phyloP scores from a whole-genome alignment of 2,888 invertebrate genomes.

The Carabus problematicus region DNA sequence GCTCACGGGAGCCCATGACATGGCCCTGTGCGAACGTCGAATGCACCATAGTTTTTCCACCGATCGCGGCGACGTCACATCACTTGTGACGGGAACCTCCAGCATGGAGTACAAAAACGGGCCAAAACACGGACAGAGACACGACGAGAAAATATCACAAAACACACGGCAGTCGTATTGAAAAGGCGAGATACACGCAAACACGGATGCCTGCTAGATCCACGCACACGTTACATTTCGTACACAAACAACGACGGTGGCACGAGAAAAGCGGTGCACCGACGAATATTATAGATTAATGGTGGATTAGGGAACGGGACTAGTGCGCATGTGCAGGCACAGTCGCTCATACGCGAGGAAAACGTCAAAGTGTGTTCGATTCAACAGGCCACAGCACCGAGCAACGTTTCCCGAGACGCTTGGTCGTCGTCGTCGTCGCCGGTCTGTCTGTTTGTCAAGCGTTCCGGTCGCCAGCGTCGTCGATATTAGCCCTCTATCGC shows the following conservation, averaged over 20 bases:
- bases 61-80: constrained; percentile 47
- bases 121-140: background rate
- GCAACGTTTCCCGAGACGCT: background rate
- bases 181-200: background rate
- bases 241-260: background rate
- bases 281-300: constrained; percentile 39
- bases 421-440: too few relatives aligned
- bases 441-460: too few relatives aligned
- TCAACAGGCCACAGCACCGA: constrained; percentile 26
- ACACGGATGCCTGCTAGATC: background rate
- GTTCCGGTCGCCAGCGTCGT: too few relatives aligned
- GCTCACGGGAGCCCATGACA: constrained; percentile 55
- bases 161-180: constrained; percentile 1
- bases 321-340: constrained; percentile 15
- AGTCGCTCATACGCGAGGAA: background rate
- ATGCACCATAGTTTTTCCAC: constrained; percentile 55
- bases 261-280: background rate
- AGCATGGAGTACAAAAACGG: background rate
- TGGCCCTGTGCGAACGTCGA: constrained; percentile 59
- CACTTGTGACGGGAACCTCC: background rate
- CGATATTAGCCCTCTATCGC: too few relatives aligned
- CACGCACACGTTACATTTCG: background rate
- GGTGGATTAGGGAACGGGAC: constrained; percentile 30
- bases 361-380: constrained; percentile 21
- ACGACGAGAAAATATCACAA: constrained; percentile 1